These are phyloP conservation scores for Epizoanthus scotinus DNA, from an alignment of 92 coral and sea anemone species.

Conservation along the genomic window DNA sequence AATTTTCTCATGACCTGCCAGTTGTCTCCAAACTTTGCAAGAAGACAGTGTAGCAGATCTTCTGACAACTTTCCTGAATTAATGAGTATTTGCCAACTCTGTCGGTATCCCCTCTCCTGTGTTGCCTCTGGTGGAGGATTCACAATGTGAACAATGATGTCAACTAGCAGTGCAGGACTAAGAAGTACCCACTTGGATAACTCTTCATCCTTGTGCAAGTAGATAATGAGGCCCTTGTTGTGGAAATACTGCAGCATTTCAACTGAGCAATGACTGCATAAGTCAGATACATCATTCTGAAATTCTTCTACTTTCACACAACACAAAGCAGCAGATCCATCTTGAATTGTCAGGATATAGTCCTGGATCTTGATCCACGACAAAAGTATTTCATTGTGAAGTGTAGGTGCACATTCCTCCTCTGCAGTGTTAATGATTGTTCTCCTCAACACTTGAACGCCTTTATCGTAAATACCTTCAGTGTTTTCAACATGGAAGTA, in stretches of 20 bases:
- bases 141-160: constrained; percentile 36
- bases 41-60: constrained; percentile 39
- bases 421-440: constrained; percentile 41
- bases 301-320: constrained; percentile 52
- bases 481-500: constrained; percentile 67
- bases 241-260: constrained; percentile 58
- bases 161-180: constrained; percentile 50
- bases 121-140: constrained; percentile 13
- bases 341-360: constrained; percentile 20
- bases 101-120: constrained; percentile 44
- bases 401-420: not conserved
- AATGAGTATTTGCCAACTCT: constrained; percentile 45
- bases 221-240: constrained; percentile 53
- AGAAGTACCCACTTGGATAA: constrained; percentile 58
- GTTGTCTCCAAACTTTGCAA: constrained; percentile 25
- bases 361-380: constrained; percentile 67
- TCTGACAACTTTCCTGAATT: constrained; percentile 47
- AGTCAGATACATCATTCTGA: not conserved
- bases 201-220: constrained; percentile 47
- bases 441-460: constrained; percentile 36
- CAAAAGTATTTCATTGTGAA: constrained; percentile 37
- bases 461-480: constrained; percentile 32
- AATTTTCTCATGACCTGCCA: constrained; percentile 43
- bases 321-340: not conserved
- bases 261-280: constrained; percentile 30